Base-by-base conservation (phyloP, 2,888 invertebrate species). In the Saturnia pavonia region DNA sequence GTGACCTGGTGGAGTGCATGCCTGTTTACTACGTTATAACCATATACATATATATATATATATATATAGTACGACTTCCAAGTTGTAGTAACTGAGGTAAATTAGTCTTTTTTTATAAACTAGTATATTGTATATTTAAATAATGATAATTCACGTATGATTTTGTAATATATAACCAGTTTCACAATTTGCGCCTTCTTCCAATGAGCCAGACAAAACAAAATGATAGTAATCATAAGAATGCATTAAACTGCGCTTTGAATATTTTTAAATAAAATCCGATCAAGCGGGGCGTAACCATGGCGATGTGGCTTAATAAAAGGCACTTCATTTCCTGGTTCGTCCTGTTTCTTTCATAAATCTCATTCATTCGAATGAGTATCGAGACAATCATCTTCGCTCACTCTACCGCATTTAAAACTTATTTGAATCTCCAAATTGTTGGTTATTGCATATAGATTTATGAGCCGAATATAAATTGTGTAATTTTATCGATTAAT, bases 391-490 rank as follows among this genome's bases (percentile, higher is more conserved):
- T 25, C 40, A n/a, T 40, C 40, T 65, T 40, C 40, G 40, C 11
- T 40, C 70, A n/a, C 42, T 70, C 67, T 54, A 42, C 70, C 70
- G 66, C 42, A 67, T 67, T 70, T 70, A 70, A n/a, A 42, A 25
- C 54, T 67, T 43, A 66, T 70, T 54, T 42, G 54, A 70, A 70
- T 63, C 45, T 68, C 70, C 70, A 68, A 70, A 70, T 70, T 70
- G 22, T 67, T 22, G 70, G 48, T 70, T 68, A 68, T 48, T 19
- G 40, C 48, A 45, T 48, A 63, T 68, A 60, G 60, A 70, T 45
- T 68, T 68, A 70, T 48, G 67, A 60, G 34, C 48, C 22, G 45
- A 67, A 51, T 60, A 68, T 48, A 70, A 68, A 63, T 70, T 68
- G n/a, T 51, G 40, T 48, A 68, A 19, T 14, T 68, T 40, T 45